These are phyloP conservation scores for Drosophila recens DNA, from an alignment of 2,888 invertebrate genomes.

Conservation along the genomic window DNA sequence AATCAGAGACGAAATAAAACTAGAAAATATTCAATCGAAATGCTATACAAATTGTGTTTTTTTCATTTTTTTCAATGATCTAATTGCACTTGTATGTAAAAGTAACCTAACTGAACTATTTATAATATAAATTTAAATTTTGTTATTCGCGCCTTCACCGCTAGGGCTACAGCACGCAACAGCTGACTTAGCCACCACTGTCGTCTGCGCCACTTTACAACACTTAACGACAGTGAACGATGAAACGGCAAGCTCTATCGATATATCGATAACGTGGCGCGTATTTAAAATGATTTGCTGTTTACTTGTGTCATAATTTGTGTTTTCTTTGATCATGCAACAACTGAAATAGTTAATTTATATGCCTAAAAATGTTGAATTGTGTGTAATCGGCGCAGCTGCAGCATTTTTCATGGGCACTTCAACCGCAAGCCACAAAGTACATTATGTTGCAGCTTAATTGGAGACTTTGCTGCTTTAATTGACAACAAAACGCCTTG, in stretches of 20 bases:
- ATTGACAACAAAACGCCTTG: constrained; percentile 68
- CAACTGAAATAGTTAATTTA: constrained; percentile 23
- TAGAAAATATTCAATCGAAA: constrained; percentile 67
- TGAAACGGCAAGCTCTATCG: constrained; percentile 6
- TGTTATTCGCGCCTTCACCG: background rate
- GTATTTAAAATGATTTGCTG: background rate
- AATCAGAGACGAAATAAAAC: constrained; percentile 77
- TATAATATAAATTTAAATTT: background rate
- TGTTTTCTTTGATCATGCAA: background rate
- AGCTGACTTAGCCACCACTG: background rate
- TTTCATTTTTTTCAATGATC: background rate
- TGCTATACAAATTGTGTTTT: background rate
- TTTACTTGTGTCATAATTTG: background rate
- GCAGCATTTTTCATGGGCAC: constrained; percentile 56
- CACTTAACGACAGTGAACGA: background rate
- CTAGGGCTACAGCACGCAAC: constrained; percentile 28
- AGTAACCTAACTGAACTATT: background rate
- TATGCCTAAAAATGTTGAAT: constrained; percentile 9
- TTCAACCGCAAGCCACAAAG: constrained; percentile 53
- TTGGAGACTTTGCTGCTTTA: constrained; percentile 70
- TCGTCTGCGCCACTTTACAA: constrained; percentile 1
- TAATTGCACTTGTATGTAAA: background rate
- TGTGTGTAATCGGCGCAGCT: constrained; percentile 22
- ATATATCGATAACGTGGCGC: constrained; percentile 26
- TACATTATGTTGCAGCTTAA: constrained; percentile 59